Percentiles rank a stretch among this genome's conserved stretches.
phyloP scores from a whole-genome alignment of 2,888 invertebrate genomes.

The Trichacis sp. region DNA sequence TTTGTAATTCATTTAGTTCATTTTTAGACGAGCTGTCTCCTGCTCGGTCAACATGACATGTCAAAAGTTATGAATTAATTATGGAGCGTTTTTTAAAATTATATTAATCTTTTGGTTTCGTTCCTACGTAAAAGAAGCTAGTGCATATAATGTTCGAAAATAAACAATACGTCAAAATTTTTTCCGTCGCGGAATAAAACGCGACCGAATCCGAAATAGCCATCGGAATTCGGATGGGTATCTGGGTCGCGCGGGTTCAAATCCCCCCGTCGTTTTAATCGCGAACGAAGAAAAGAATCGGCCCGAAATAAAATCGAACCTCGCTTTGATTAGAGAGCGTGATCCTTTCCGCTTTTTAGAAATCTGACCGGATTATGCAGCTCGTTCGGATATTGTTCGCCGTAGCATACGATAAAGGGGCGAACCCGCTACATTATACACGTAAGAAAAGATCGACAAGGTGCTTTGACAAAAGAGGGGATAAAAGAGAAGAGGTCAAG shows the following conservation, averaged over 20 bases:
- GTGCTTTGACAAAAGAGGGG: constrained; percentile 27
- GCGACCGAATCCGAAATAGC: background rate
- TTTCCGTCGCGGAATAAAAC: background rate
- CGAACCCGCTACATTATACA: constrained; percentile 1
- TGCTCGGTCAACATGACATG: too few species aligned
- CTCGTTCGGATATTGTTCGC: constrained; percentile 41
- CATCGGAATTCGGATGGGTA: background rate
- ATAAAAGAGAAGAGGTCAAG: constrained; percentile 47
- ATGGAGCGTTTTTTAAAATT: too few species aligned
- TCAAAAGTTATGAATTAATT: too few species aligned
- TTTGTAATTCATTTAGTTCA: too few species aligned
- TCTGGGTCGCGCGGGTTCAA: background rate
- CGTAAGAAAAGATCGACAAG: constrained; percentile 22
- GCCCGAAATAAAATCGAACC: background rate
- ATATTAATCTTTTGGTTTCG: too few species aligned
- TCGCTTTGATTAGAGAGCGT: constrained; percentile 6
- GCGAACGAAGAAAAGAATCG: background rate
- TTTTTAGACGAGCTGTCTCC: too few species aligned
- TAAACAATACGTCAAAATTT: background rate
- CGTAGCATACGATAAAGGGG: constrained; percentile 49
- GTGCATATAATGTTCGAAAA: too few species aligned
- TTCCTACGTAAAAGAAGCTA: too few species aligned
- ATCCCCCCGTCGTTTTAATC: background rate
- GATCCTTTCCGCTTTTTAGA: constrained; percentile 1
- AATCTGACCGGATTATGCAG: background rate